Evolutionary conservation across 1,140 invertebrate species (phyloP).

Genomic region (Goniozus legneri): DNA sequence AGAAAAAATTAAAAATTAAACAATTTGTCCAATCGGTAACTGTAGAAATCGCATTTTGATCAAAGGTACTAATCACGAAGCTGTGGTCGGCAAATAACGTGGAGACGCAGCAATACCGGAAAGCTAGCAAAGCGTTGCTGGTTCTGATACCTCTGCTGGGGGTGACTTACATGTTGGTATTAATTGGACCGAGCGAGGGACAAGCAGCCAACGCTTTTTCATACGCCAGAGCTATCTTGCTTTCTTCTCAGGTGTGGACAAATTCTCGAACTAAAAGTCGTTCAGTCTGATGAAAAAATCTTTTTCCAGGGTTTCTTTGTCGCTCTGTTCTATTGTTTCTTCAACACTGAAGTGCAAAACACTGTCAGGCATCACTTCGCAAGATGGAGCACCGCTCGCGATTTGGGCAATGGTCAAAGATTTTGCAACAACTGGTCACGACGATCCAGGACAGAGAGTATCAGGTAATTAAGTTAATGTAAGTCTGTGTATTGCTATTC

Average conservation of each 20-base stretch:
- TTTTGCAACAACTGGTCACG: slow-evolving; percentile 75
- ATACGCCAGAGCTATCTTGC: slow-evolving; percentile 67
- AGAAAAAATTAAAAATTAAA: too few species aligned
- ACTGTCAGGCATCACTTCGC: slow-evolving; percentile 76
- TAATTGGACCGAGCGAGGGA: slow-evolving; percentile 70
- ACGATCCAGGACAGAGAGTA: slow-evolving; percentile 74
- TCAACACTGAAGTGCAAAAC: slow-evolving; percentile 88
- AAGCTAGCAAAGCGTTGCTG: slow-evolving; percentile 83
- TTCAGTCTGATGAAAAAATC: slow-evolving; percentile 2
- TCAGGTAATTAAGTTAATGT: slow-evolving; percentile 67
- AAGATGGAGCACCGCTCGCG: slow-evolving; percentile 70
- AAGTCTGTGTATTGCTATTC: too few species aligned
- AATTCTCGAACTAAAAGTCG: slow-evolving; percentile 6
- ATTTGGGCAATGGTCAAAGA: slow-evolving; percentile 59
- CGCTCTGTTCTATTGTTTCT: slow-evolving; percentile 86
- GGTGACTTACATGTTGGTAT: slow-evolving; percentile 80
- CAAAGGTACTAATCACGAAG: slow-evolving; percentile 85
- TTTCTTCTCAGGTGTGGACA: slow-evolving; percentile 80
- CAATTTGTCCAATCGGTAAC: not conserved
- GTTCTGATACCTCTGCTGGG: slow-evolving; percentile 85
- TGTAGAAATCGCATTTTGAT: not conserved
- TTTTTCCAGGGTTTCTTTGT: slow-evolving; percentile 75
- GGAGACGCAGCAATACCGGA: slow-evolving; percentile 84
- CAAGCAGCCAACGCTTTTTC: slow-evolving; percentile 64
- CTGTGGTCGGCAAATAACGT: slow-evolving; percentile 79